Evolutionary conservation across 2,113 vertebrate genomes (phyloP).

Genomic region (Oenanthe oenanthe): DNA sequence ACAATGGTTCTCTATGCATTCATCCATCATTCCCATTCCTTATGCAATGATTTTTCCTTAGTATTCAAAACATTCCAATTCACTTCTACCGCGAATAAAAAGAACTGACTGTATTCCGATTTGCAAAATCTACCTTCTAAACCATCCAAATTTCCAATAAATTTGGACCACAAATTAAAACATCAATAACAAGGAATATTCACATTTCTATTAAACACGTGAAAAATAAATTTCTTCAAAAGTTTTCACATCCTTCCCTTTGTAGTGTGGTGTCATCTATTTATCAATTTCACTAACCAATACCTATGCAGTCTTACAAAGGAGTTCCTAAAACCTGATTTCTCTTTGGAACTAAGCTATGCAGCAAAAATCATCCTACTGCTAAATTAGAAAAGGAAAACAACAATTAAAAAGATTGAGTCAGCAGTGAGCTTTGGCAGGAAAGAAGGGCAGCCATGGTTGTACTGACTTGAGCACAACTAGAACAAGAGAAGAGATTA

Average conservation of each 20-base stretch:
- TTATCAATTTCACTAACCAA: neutral
- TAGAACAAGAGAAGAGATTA: neutral
- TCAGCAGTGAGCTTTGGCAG: neutral
- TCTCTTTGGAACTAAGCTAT: neutral
- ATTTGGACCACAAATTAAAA: neutral
- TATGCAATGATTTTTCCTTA: neutral
- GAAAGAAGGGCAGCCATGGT: neutral
- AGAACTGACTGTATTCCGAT: neutral
- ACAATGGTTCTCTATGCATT: neutral
- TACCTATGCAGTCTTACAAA: neutral
- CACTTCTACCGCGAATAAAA: neutral
- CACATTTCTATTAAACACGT: neutral
- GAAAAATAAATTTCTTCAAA: neutral
- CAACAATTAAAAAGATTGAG: neutral
- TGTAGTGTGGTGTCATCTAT: neutral
- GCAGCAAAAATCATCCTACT: neutral
- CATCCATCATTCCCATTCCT: neutral
- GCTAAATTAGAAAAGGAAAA: neutral
- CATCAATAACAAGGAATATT: neutral
- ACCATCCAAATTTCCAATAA: neutral
- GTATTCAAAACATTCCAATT: neutral
- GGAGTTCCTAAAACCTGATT: neutral
- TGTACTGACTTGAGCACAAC: neutral
- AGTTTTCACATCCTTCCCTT: neutral
- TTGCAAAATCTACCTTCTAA: neutral